Base-by-base conservation (phyloP, 1,140 invertebrate genomes). In the Dolichoris vasculosae region DNA sequence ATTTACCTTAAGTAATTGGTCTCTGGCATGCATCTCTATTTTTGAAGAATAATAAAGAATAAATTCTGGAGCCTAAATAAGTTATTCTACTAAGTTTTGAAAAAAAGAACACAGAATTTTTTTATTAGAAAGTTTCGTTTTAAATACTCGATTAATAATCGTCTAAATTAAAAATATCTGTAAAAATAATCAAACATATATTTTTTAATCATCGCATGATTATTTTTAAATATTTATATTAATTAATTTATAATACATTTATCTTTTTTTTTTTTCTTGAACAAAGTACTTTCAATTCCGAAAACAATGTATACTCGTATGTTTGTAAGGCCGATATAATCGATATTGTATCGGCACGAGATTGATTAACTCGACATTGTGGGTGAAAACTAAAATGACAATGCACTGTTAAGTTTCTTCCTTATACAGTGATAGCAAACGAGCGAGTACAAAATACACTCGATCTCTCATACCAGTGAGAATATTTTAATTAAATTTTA, bases 401-500 rank as follows among this genome's bases (percentile, higher is more conserved):
- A 64, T 43, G 55, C 26, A 78, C 0, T 35, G 30, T 76, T 51
- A 46, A 46, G 40, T 75, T n/a, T 48, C 26, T 73, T 26, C 23
- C 17, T 26, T 40, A 73, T 43, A 46, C 35, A 46, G 8, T 20
- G 23, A 75, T 26, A 38, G 32, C 26, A 73, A 78, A 79, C n/a
- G 1, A 40, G 40, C 38, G 20, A n/a, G 9, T 40, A 80, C 78
- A 23, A 67, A 38, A 1, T n/a, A 43, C 35, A 64, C 2, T 79
- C 15, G n/a, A 43, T 40, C 7, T 15, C 0, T 67, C 40, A 17
- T 43, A 7, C 63, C 17, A 80, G n/a, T 67, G 11, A 46, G 38
- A 67, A 46, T 67, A 23, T 67, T 80, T 79, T 80, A 80, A 67
- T 67, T 80, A 67, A 80, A 80, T 67, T 80, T 67, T 30, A 40